Base-by-base conservation (phyloP, 2,113 vertebrate genomes). In the Melanotaenia duboulayi region DNA sequence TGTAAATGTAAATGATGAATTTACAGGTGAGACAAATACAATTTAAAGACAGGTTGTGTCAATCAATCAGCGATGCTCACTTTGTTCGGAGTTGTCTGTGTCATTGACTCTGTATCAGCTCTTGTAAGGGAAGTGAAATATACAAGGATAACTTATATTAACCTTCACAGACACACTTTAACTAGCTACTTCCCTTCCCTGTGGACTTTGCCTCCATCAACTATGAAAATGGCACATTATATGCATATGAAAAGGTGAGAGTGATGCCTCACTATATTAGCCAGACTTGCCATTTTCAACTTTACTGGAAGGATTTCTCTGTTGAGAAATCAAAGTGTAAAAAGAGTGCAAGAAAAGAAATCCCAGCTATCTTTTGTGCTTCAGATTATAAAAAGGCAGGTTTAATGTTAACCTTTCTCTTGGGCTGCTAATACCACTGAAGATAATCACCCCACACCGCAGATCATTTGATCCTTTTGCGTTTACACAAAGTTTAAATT, bases 81-180 rank as follows among this genome's bases (percentile, higher is more conserved):
- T 42, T 22, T 14, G 20, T n/a, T 9, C 17, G 7, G 42, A 62
- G 22, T 46, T 37, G 6, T 8, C 39, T 46, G 19, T 24, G 2
- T 78, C 40, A 44, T 23, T 6, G 7, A 48, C 54, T 50, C 19
- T 17, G 52, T 48, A 72, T 46, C 20, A 78, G 19, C 58, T 57
- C 40, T 24, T 54, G 8, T 68, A 39, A 14, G 23, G 39, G 67
- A 69, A 17, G 24, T 19, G 25, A 16, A 60, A 71, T 66, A 28
- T 62, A 64, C 39, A 20, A 13, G 12, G 9, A 24, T 67, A 62
- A 71, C 37, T 39, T 32, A 64, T 17, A 67, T 13, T 12, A 82
- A 63, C 58, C 69, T 71, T 70, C 55, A 57, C 52, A 84, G 69
- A 71, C 67, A 51, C 59, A 74, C 69, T 82, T 74, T 48, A 74